These are phyloP conservation scores for Xanthia icteritia DNA, from an alignment of 2,888 invertebrate species.

Conservation along the genomic window DNA sequence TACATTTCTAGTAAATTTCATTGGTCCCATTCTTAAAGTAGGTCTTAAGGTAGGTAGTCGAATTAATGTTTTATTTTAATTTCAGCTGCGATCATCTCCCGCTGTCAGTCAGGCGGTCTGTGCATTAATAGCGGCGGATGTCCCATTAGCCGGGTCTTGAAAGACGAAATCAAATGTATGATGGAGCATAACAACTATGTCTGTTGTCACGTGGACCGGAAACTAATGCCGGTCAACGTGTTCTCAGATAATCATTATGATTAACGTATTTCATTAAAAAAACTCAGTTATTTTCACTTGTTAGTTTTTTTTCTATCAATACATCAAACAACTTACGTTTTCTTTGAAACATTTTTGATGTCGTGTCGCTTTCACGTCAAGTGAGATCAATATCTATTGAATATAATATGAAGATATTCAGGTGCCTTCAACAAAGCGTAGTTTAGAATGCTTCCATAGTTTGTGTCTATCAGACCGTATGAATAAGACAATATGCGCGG, in stretches of 20 bases:
- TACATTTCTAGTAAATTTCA: not conserved
- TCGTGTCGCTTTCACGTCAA: conserved; percentile 18
- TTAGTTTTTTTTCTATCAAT: not conserved
- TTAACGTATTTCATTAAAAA: not conserved
- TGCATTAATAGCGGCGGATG: conserved; percentile 72
- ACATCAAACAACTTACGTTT: not conserved
- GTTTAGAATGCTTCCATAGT: conserved; percentile 36
- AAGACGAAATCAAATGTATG: conserved; percentile 63
- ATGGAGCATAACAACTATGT: conserved; percentile 58
- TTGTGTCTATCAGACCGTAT: conserved; percentile 52
- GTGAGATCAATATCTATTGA: conserved; percentile 47
- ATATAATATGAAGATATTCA: conserved; percentile 43
- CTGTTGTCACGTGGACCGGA: conserved; percentile 70
- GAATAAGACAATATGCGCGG: conserved; percentile 65
- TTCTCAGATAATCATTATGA: conserved; percentile 51
- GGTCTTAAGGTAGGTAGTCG: not conserved
- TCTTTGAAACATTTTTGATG: not conserved
- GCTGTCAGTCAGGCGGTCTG: conserved; percentile 68
- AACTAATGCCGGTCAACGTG: conserved; percentile 68
- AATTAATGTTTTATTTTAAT: conserved; percentile 19
- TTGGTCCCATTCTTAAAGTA: not conserved
- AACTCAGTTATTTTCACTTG: not conserved
- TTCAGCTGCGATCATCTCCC: conserved; percentile 57
- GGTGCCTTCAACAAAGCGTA: conserved; percentile 17
- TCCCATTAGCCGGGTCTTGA: conserved; percentile 65